These are phyloP conservation scores for Anthoscopus minutus DNA, from an alignment of 2,113 vertebrate genomes.

Conservation along the genomic window DNA sequence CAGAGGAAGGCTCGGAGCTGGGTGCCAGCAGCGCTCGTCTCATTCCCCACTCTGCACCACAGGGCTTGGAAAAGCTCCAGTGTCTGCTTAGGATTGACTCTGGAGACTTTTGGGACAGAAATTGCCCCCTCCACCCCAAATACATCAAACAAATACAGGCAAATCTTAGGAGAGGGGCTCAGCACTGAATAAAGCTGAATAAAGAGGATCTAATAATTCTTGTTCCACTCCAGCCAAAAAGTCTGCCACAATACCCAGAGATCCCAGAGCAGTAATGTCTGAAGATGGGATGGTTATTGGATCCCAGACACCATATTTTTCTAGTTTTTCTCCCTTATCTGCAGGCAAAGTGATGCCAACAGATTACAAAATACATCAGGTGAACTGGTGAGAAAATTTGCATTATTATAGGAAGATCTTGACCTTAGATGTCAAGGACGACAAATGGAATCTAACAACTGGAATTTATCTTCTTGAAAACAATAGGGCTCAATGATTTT, in stretches of 20 bases:
- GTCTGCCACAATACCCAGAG: background rate
- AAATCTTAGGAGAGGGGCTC: background rate
- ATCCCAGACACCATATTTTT: background rate
- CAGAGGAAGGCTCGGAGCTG: background rate
- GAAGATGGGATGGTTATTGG: background rate
- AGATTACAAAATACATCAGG: background rate
- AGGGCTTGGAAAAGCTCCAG: background rate
- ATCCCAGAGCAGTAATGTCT: background rate
- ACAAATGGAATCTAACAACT: background rate
- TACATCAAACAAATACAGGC: background rate
- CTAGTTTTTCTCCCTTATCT: background rate
- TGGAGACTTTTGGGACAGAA: background rate
- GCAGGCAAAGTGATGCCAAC: background rate
- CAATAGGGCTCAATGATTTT: background rate
- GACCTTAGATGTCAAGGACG: background rate
- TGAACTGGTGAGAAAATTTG: background rate
- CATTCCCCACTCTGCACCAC: background rate
- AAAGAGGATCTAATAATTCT: background rate
- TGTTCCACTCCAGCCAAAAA: background rate
- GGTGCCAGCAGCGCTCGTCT: accelerated
- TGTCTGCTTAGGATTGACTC: background rate
- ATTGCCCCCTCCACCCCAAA: background rate
- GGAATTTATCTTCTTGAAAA: background rate
- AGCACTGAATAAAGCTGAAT: background rate
- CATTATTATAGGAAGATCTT: background rate